Conservation (phyloP, 2,113 vertebrate genomes). For the Pollimyrus isidori region DNA sequence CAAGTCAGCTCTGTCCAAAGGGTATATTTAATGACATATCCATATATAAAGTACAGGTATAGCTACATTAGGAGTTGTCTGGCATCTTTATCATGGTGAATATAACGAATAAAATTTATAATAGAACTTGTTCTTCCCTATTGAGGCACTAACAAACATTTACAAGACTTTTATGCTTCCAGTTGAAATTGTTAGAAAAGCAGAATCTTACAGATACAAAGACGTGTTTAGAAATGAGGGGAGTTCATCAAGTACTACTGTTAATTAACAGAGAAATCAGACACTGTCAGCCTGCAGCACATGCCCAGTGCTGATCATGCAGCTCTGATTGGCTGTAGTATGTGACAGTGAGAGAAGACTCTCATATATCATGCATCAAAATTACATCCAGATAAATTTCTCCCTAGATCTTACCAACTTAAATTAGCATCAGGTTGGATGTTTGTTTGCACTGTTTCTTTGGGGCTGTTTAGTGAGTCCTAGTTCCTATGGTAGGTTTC, state of each 20-base stretch:
- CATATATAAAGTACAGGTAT: not conserved
- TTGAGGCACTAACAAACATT: not conserved
- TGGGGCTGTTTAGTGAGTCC: not conserved
- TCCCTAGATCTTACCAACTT: not conserved
- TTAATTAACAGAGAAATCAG: not conserved
- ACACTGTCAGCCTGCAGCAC: not conserved
- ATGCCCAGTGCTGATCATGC: not conserved
- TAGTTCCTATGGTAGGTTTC: not conserved
- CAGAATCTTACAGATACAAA: not conserved
- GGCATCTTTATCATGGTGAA: not conserved
- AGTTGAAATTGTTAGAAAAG: not conserved
- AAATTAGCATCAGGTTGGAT: not conserved
- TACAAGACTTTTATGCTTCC: not conserved
- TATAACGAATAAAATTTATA: not conserved
- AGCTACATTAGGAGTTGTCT: not conserved
- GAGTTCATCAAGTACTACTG: not conserved
- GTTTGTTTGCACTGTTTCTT: not conserved
- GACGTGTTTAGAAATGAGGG: not conserved
- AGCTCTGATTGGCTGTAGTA: not conserved
- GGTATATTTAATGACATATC: not conserved
- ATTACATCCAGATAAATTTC: not conserved
- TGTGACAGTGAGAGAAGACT: not conserved
- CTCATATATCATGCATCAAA: not conserved
- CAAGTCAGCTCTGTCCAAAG: not conserved
- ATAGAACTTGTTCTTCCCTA: not conserved